phyloP scores from a whole-genome alignment of 1,140 invertebrate genomes.

The Bombyx mandarina region DNA sequence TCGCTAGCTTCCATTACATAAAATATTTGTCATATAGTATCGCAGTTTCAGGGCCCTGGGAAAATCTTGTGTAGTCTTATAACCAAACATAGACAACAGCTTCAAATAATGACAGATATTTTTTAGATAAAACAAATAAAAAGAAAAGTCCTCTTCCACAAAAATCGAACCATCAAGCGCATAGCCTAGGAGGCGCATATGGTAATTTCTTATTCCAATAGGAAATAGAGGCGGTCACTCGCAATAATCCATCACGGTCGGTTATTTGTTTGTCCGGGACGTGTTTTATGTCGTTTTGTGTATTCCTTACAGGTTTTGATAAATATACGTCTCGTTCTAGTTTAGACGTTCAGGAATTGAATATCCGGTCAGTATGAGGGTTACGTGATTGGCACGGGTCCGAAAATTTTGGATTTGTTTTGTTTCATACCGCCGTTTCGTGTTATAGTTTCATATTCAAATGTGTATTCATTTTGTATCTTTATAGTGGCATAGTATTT shows the following conservation, averaged over 20 bases:
- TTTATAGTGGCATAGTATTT: no score
- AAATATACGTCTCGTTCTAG: slow-evolving; percentile 64
- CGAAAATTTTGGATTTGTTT: slow-evolving; percentile 4
- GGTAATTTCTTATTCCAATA: slow-evolving; percentile 70
- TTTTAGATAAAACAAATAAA: slow-evolving; percentile 1
- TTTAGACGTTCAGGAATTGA: slow-evolving; percentile 64
- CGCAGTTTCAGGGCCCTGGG: neutral
- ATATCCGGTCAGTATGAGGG: slow-evolving; percentile 48
- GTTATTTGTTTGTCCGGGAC: slow-evolving; percentile 51
- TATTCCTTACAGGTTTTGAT: slow-evolving; percentile 69
- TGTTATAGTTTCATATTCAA: no score
- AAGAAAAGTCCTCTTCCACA: slow-evolving; percentile 33
- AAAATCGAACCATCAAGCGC: slow-evolving; percentile 14
- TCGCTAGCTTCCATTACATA: no score
- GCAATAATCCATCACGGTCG: slow-evolving; percentile 67
- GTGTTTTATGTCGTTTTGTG: slow-evolving; percentile 66
- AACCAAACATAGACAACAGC: neutral
- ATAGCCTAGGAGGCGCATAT: slow-evolving; percentile 55
- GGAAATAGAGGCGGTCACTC: slow-evolving; percentile 66
- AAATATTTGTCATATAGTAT: no score
- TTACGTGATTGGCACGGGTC: slow-evolving; percentile 53
- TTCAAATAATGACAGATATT: neutral
- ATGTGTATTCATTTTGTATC: no score
- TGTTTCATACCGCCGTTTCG: slow-evolving; percentile 3
- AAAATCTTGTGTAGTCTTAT: neutral